A percentile compares a stretch with the other conserved stretches of the same genome.
These are phyloP conservation scores for Hiodon tergisus DNA, from an alignment of 2,113 vertebrate genomes.

Conservation along the genomic window DNA sequence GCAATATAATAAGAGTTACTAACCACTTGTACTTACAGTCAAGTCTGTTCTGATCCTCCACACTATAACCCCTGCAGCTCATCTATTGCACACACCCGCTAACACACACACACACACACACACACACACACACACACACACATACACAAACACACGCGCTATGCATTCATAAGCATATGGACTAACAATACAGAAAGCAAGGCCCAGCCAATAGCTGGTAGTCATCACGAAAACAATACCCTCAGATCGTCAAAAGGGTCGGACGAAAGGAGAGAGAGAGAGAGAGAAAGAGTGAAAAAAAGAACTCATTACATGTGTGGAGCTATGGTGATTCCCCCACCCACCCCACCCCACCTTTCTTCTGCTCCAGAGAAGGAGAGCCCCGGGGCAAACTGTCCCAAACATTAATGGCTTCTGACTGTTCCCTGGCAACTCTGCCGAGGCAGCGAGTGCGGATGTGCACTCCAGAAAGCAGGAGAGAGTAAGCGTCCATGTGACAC, in stretches of 20 bases:
- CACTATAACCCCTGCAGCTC: conserved; percentile 76
- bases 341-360: conserved; percentile 66
- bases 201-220: conserved; percentile 43
- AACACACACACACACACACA: conserved; percentile 16
- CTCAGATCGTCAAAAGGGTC: conserved; percentile 32
- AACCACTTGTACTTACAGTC: conserved; percentile 88
- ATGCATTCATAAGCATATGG: too few relatives aligned
- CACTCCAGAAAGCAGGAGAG: conserved; percentile 75
- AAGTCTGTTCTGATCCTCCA: conserved; percentile 91
- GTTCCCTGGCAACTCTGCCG: conserved; percentile 98
- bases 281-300: conserved; percentile 54
- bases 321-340: conserved; percentile 71
- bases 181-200: conserved; percentile 5
- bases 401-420: conserved; percentile 99
- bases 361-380: conserved; percentile 84
- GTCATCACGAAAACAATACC: conserved; percentile 52
- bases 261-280: conserved; percentile 26
- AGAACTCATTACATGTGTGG: conserved; percentile 76
- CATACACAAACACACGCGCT: not conserved
- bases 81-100: conserved; percentile 34
- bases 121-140: not conserved
- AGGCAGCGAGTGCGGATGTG: conserved; percentile 96
- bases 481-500: conserved; percentile 88
- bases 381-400: conserved; percentile 99
- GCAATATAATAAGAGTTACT: conserved; percentile 89